These are phyloP conservation scores for Sminthurinus aureus DNA, from an alignment of 2,888 invertebrate genomes.

Conservation along the genomic window DNA sequence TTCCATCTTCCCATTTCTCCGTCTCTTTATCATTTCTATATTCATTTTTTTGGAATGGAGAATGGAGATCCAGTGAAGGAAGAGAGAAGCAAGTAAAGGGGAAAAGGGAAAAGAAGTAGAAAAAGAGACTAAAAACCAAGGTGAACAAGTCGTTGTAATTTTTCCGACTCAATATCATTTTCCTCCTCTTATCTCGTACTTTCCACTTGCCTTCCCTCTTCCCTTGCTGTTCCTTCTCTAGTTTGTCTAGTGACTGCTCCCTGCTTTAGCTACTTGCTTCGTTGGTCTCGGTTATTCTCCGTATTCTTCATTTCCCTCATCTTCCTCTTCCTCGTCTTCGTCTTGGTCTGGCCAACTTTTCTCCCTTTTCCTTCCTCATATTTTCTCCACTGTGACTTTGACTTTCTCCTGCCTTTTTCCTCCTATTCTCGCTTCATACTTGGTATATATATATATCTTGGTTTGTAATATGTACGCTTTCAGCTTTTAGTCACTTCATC, in stretches of 20 bases:
- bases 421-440: too few relatives aligned
- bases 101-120: not conserved
- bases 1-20: not conserved
- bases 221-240: not conserved
- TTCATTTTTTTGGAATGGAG: not conserved
- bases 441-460: too few relatives aligned
- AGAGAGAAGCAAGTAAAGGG: not conserved
- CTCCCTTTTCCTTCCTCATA: not conserved
- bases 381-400: not conserved
- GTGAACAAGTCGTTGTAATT: not conserved
- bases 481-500: too few relatives aligned
- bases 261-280: too few relatives aligned
- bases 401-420: not conserved
- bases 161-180: constrained; percentile 9
- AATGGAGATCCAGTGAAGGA: not conserved
- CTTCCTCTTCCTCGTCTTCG: not conserved
- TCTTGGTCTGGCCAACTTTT: not conserved
- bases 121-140: constrained; percentile 3
- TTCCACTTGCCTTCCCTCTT: constrained; percentile 29
- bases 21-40: not conserved
- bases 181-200: constrained; percentile 22
- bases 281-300: too few relatives aligned
- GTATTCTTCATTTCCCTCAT: not conserved
- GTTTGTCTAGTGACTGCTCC: not conserved
- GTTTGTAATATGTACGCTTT: too few relatives aligned